Base-by-base conservation (phyloP, 2,888 invertebrate genomes). In the Norana najaformis region DNA sequence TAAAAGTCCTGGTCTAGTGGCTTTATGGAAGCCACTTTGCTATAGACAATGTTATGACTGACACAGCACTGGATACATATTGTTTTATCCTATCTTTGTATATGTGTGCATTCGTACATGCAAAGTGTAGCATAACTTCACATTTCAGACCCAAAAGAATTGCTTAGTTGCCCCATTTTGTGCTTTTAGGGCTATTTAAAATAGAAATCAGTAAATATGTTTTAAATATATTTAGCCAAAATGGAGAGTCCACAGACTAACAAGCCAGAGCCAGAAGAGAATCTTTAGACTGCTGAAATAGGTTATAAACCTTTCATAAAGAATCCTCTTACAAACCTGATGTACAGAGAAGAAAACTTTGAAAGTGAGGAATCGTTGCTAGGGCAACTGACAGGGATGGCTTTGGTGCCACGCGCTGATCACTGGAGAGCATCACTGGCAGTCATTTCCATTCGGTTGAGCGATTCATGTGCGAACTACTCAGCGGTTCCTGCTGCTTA, bases 371-470 rank as follows among this genome's bases (percentile, higher is more conserved):
- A 69, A 69, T 69, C 69, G 69, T 69, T 69, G 30, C 69, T n/a
- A 69, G 30, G 69, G 69, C 69, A n/a, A 69, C 69, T 69, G 69
- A 69, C 69, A 69, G 69, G 30, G 69, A 69, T 69, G 69, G 69
- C 69, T n/a, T 5, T 69, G 69, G 69, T n/a, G 69, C 69, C 69
- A n/a, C 69, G 69, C 69, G n/a, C 69, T 69, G 69, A 69, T 69
- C 69, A n/a, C 69, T 69, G 69, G n/a, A 69, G 69, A 69, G 69
- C 69, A 69, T 69, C 69, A n/a, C 69, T 69, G 69, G 69, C 69
- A 69, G 69, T 69, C 69, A 69, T 69, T 69, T 69, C 30, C 69
- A 69, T 69, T n/a, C 69, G 69, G 69, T 69, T 69, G 69, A 69
- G n/a, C 69, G 11, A 69, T 69, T 69, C 69, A 69, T 69, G 69